Conservation (phyloP, 2,888 invertebrate genomes). For the Thecophora atra region DNA sequence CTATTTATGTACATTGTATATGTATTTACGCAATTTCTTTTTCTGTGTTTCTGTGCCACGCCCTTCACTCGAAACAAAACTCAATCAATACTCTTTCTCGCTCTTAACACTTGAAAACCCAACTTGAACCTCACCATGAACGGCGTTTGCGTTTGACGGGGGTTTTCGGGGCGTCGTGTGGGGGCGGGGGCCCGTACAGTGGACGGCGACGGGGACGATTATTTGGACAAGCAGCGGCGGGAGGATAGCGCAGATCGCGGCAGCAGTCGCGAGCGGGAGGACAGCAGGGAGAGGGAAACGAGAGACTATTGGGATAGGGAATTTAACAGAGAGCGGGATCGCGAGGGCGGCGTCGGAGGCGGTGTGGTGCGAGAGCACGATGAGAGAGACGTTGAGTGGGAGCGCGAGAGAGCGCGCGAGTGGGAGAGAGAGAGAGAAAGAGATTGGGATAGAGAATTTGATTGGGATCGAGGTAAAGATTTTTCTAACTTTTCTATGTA, state of each 20-base stretch:
- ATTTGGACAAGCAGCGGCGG: slow-evolving; percentile 66
- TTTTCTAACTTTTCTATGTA: too few species aligned
- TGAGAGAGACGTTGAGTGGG: slow-evolving; percentile 62
- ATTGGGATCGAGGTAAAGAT: slow-evolving; percentile 64
- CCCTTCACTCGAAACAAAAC: slow-evolving; percentile 53
- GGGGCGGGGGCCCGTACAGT: slow-evolving; percentile 41
- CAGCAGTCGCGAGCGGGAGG: slow-evolving; percentile 54
- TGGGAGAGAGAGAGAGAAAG: slow-evolving; percentile 65
- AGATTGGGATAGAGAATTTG: slow-evolving; percentile 65
- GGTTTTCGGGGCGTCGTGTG: too few species aligned
- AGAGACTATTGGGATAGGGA: slow-evolving; percentile 62
- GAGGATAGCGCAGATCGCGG: slow-evolving; percentile 53
- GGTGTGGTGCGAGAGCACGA: slow-evolving; percentile 54
- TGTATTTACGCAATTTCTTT: slow-evolving; percentile 35
- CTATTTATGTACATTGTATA: background rate
- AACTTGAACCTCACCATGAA: background rate
- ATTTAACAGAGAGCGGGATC: slow-evolving; percentile 54
- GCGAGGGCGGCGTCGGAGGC: slow-evolving; percentile 45
- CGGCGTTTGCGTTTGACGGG: too few species aligned
- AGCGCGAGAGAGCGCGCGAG: slow-evolving; percentile 62
- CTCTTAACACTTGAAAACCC: slow-evolving; percentile 46
- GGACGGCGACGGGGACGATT: slow-evolving; percentile 53
- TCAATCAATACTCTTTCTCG: slow-evolving; percentile 53
- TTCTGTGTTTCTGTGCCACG: slow-evolving; percentile 39
- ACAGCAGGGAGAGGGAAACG: slow-evolving; percentile 50